A percentile compares a stretch with the other conserved stretches of the same genome.
phyloP scores from a whole-genome alignment of 2,797 vertebrate genomes.

The Threskiornis aethiopicus region DNA sequence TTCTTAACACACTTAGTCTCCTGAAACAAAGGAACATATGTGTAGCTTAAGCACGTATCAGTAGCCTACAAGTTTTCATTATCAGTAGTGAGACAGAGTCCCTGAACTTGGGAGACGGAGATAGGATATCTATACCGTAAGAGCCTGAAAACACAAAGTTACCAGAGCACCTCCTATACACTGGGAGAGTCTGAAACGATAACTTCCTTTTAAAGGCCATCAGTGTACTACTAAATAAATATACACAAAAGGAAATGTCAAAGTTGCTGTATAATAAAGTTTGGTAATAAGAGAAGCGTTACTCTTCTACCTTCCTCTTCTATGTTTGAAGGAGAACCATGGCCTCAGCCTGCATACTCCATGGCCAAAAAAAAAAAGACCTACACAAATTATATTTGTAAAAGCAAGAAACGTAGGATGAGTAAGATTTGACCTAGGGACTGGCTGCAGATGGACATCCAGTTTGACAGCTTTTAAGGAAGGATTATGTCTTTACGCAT shows the following conservation, averaged over 20 bases:
- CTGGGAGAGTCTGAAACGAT: background rate
- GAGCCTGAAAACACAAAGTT: background rate
- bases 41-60: rapidly evolving
- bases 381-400: background rate
- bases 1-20: background rate
- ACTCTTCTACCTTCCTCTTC: background rate
- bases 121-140: background rate
- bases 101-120: background rate
- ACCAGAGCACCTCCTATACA: background rate
- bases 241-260: background rate
- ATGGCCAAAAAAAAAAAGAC: background rate
- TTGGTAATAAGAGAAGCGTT: background rate
- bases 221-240: background rate
- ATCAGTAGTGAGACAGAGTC: background rate
- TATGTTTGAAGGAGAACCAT: background rate
- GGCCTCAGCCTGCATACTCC: background rate
- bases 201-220: background rate
- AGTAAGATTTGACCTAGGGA: background rate
- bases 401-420: background rate
- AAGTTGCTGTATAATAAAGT: background rate
- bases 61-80: background rate
- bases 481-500: background rate
- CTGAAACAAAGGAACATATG: background rate
- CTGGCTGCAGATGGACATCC: background rate
- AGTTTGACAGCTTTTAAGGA: background rate